A percentile compares a stretch with the other conserved stretches of the same genome.
Evolutionary conservation across 1,140 invertebrate genomes (phyloP).

Genomic region (Lycorma delicatula): DNA sequence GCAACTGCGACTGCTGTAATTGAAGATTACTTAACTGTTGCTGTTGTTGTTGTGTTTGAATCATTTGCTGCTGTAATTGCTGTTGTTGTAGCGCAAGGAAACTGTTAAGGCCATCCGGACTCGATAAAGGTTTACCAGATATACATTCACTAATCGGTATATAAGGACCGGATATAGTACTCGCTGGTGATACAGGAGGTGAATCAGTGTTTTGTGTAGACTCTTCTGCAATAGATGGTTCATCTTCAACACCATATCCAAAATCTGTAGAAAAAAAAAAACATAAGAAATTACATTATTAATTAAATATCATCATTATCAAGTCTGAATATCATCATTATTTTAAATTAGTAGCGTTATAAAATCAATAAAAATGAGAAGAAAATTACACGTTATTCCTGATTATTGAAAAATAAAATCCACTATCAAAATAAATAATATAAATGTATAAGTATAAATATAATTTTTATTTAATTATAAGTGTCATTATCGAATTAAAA

Average conservation of each 20-base stretch:
- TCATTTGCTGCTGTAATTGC: background rate
- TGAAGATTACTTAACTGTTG: background rate
- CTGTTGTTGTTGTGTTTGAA: background rate
- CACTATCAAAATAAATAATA: no score
- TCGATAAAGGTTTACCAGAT: slow-evolving; percentile 57
- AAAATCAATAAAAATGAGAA: no score
- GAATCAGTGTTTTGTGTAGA: slow-evolving; percentile 38
- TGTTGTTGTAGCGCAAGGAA: slow-evolving; percentile 14
- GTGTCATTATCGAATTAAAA: no score
- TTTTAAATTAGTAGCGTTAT: no score
- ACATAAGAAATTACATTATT: no score
- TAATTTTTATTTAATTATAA: no score
- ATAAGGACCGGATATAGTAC: slow-evolving; percentile 58
- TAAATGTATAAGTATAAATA: no score
- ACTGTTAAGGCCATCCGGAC: slow-evolving; percentile 16
- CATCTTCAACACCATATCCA: slow-evolving; percentile 18
- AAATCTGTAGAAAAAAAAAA: slow-evolving; percentile 22
- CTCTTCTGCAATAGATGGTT: slow-evolving; percentile 15
- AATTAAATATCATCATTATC: no score
- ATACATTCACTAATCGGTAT: slow-evolving; percentile 84
- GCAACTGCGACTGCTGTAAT: background rate
- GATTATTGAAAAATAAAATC: no score
- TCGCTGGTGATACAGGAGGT: slow-evolving; percentile 48
- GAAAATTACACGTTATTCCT: no score
- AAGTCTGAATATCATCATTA: no score